Evolutionary conservation across 2,888 invertebrate species (phyloP).

Genomic region (Vannuccia rotundouncinata): DNA sequence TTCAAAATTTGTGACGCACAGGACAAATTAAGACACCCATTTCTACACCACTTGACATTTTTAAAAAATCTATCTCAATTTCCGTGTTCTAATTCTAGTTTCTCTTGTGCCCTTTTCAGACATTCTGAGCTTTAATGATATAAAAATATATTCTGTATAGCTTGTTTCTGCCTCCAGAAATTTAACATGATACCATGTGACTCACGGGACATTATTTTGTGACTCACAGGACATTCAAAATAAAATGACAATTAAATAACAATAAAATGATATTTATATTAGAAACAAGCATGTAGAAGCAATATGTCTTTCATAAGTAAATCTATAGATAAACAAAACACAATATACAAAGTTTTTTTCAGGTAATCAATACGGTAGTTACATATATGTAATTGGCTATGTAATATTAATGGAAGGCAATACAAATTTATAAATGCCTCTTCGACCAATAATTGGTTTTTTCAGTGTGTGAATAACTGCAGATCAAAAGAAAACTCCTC

Average conservation of each 20-base stretch:
- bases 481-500: constrained; percentile 19
- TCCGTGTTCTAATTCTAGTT: constrained; percentile 24
- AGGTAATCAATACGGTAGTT: constrained; percentile 23
- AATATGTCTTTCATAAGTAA: too few species aligned
- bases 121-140: constrained; percentile 24
- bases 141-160: constrained; percentile 18
- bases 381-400: constrained; percentile 26
- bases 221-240: constrained; percentile 26
- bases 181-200: constrained; percentile 26
- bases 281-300: too few species aligned
- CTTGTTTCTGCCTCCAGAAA: constrained; percentile 26
- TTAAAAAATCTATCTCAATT: constrained; percentile 26
- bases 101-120: constrained; percentile 26
- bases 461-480: constrained; percentile 22
- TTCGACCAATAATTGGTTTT: constrained; percentile 24
- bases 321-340: constrained; percentile 23
- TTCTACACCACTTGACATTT: constrained; percentile 24
- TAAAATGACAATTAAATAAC: constrained; percentile 1
- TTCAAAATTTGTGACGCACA: constrained; percentile 26
- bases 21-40: constrained; percentile 23
- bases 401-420: constrained; percentile 26
- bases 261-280: constrained; percentile 26
- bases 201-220: constrained; percentile 26
- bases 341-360: constrained; percentile 15
- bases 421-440: constrained; percentile 15